Conservation (phyloP, 2,113 vertebrate species). For the Ictidomys tridecemlineatus region DNA sequence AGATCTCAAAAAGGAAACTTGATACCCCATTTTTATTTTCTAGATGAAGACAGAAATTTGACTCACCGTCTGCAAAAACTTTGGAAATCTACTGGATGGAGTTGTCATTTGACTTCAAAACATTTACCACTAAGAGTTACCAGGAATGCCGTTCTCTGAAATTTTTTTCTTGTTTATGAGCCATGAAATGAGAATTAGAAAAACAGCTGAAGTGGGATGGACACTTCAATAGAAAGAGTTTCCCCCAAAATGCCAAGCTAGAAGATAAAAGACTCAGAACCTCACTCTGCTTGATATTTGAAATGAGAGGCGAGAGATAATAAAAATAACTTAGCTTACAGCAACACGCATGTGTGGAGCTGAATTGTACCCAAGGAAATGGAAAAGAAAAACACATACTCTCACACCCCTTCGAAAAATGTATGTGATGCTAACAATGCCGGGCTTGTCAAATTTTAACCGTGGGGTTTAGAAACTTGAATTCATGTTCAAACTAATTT, state of each 20-base stretch:
- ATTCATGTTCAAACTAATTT: constrained; percentile 34
- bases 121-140: constrained; percentile 7
- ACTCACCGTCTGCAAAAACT: constrained; percentile 18
- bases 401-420: background rate
- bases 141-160: background rate
- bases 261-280: constrained; percentile 39
- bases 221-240: constrained; percentile 27
- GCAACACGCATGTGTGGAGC: constrained; percentile 19
- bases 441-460: constrained; percentile 58
- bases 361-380: constrained; percentile 34
- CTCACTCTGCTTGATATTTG: constrained; percentile 5
- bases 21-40: constrained; percentile 12
- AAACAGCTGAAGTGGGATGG: constrained; percentile 29
- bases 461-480: constrained; percentile 7
- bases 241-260: background rate
- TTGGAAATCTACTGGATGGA: constrained; percentile 48
- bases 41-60: constrained; percentile 21
- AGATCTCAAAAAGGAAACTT: background rate
- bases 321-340: constrained; percentile 59
- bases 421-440: background rate
- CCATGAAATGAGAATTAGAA: constrained; percentile 62
- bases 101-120: constrained; percentile 45
- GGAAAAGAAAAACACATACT: constrained; percentile 53
- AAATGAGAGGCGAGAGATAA: constrained; percentile 42
- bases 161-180: constrained; percentile 66